phyloP scores from a whole-genome alignment of 2,113 vertebrate genomes.

The Eidolon helvum region DNA sequence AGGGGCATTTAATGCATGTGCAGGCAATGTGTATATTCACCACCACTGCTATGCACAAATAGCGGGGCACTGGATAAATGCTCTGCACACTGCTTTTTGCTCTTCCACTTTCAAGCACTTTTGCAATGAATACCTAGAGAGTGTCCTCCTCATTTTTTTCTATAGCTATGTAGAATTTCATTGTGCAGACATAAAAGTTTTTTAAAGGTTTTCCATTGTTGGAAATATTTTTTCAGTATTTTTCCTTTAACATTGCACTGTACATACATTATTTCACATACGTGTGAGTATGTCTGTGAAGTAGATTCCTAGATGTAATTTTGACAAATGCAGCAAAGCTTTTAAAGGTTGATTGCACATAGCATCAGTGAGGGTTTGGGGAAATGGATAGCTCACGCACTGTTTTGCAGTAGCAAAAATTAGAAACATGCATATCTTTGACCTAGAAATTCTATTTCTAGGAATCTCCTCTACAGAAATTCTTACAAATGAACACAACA shows the following conservation, averaged over 20 bases:
- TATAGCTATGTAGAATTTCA: background rate
- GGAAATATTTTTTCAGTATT: background rate
- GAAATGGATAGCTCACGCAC: background rate
- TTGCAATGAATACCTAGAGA: background rate
- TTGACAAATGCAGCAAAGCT: conserved; percentile 1
- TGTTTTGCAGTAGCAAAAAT: background rate
- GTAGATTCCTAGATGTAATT: background rate
- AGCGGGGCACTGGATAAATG: background rate
- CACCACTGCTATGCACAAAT: background rate
- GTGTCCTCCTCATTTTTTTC: background rate
- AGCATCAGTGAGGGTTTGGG: background rate
- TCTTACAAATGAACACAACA: background rate
- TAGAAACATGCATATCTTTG: background rate
- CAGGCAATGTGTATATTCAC: background rate
- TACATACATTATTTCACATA: background rate
- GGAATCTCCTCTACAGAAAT: background rate
- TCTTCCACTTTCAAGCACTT: background rate
- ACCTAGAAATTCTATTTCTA: background rate
- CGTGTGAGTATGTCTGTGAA: background rate
- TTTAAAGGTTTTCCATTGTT: background rate
- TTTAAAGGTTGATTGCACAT: background rate
- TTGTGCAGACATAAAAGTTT: background rate
- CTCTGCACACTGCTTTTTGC: background rate
- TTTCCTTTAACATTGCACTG: background rate
- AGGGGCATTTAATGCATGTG: background rate